Conservation (phyloP, 2,888 invertebrate genomes). For the Psylliodes chrysocephalus region DNA sequence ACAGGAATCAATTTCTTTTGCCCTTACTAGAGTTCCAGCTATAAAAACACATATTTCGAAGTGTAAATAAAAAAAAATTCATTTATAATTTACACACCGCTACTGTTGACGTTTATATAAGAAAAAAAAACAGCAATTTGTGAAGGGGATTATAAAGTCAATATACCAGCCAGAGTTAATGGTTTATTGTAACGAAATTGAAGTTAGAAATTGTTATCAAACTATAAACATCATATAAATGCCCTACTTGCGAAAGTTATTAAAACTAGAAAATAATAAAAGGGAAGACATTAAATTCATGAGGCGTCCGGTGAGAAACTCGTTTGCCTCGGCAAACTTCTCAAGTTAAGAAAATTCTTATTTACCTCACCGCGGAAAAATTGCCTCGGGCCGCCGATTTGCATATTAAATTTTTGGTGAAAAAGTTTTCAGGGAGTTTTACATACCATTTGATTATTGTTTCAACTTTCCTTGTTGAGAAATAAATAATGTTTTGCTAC, state of each 20-base stretch:
- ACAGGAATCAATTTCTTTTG: too few relatives aligned
- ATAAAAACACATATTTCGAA: too few relatives aligned
- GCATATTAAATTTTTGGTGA: conserved; percentile 38
- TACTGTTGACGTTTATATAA: too few relatives aligned
- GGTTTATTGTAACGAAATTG: too few relatives aligned
- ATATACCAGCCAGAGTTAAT: too few relatives aligned
- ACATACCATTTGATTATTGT: conserved; percentile 37
- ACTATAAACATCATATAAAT: conserved; percentile 22
- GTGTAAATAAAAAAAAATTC: too few relatives aligned
- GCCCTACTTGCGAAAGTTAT: conserved; percentile 15
- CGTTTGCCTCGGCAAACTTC: conserved; percentile 24
- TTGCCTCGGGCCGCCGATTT: conserved; percentile 32
- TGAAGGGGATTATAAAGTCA: too few relatives aligned
- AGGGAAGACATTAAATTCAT: conserved; percentile 25
- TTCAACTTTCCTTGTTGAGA: conserved; percentile 30
- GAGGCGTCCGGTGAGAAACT: conserved; percentile 24
- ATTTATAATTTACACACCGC: too few relatives aligned
- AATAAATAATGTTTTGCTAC: conserved; percentile 26
- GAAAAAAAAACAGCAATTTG: too few relatives aligned
- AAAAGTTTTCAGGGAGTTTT: conserved; percentile 29
- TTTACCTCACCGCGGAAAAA: conserved; percentile 36
- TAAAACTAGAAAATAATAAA: conserved; percentile 30
- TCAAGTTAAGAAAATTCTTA: conserved; percentile 36
- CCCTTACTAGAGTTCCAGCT: too few relatives aligned
- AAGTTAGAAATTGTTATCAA: conserved; percentile 1